Evolutionary conservation across 37 sponge, comb jelly and placozoan species (phyloP).

Genomic region (Aplysina aerophoba): DNA sequence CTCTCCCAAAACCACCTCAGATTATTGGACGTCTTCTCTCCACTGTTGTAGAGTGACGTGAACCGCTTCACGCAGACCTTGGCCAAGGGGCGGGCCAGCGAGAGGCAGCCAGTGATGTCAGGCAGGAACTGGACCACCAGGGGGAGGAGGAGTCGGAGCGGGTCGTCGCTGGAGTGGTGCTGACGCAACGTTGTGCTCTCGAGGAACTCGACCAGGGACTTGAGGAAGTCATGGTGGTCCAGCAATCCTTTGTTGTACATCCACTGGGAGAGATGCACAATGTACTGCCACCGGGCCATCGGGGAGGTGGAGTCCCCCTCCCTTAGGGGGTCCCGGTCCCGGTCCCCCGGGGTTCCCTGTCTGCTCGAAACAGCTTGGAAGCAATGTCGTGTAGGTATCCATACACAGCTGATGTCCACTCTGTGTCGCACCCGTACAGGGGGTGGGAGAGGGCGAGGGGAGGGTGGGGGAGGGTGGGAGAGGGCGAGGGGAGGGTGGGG

Average conservation of each 20-base stretch:
- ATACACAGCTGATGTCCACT: slow-evolving; percentile 82
- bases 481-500: neutral
- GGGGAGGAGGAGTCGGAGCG: slow-evolving; percentile 68
- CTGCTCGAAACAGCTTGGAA: slow-evolving; percentile 38
- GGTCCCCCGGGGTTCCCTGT: neutral
- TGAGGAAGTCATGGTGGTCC: slow-evolving; percentile 89
- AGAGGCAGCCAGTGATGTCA: slow-evolving; percentile 72
- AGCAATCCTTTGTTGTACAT: slow-evolving; percentile 87
- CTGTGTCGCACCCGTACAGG: slow-evolving; percentile 35
- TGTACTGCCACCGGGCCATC: slow-evolving; percentile 75
- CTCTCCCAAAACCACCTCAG: slow-evolving; percentile 3
- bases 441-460: too few relatives aligned
- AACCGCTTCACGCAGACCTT: slow-evolving; percentile 65
- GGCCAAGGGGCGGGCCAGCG: slow-evolving; percentile 66
- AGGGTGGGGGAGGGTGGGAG: too few relatives aligned
- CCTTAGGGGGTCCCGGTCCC: slow-evolving; percentile 15
- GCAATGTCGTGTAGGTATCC: slow-evolving; percentile 74
- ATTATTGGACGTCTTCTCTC: slow-evolving; percentile 39
- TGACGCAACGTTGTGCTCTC: slow-evolving; percentile 40
- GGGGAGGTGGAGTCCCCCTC: slow-evolving; percentile 24
- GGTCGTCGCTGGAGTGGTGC: slow-evolving; percentile 49
- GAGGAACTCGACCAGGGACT: slow-evolving; percentile 81
- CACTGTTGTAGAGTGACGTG: slow-evolving; percentile 40
- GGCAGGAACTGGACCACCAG: slow-evolving; percentile 73
- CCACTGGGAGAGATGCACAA: slow-evolving; percentile 66